Base-by-base conservation (phyloP, 2,888 invertebrate genomes). In the Eupithecia insigniata region DNA sequence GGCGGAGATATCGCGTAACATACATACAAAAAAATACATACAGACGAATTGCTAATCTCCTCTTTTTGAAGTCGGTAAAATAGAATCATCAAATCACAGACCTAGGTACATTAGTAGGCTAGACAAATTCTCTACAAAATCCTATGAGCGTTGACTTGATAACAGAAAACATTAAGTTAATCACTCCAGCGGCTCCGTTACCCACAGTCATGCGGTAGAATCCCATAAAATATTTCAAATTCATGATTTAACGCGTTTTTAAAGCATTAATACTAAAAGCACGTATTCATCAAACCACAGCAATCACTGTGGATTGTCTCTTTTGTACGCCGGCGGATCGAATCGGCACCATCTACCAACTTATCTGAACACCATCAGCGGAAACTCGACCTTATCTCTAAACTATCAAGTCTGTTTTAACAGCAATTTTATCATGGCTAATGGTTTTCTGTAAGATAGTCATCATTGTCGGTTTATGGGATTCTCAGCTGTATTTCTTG, bases 221-320 rank as follows among this genome's bases (percentile, higher is more conserved):
- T 78, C 77, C 71, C 73, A 72, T 74, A 73, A 77, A 71, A 75
- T 77, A 71, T 74, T 69, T 67, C 65, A 71, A 72, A 77, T 72
- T 72, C 69, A 77, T 76, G 71, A 75, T 77, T 77, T 78, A 78
- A 74, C 72, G 75, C 74, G 71, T 72, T 75, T 70, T 71, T 73
- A 71, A 79, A 77, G 81, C 80, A 83, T 83, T 83, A 84, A 74
- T 74, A 70, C 72, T 73, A 74, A 78, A 73, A 76, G 76, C 73
- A 85, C 83, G 83, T 82, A 82, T 87, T 87, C 84, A 82, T 79
- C 83, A 82, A 82, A 77, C 82, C 81, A 78, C 81, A 79, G 85
- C 84, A 87, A 88, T 88, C 88, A 84, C 81, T 80, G 75, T 82
- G 83, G 73, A 85, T 86, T 85, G 84, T 87, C 84, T 84, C 81